These are phyloP conservation scores for Fulmarus glacialis DNA, from an alignment of 2,113 vertebrate genomes.

Conservation along the genomic window DNA sequence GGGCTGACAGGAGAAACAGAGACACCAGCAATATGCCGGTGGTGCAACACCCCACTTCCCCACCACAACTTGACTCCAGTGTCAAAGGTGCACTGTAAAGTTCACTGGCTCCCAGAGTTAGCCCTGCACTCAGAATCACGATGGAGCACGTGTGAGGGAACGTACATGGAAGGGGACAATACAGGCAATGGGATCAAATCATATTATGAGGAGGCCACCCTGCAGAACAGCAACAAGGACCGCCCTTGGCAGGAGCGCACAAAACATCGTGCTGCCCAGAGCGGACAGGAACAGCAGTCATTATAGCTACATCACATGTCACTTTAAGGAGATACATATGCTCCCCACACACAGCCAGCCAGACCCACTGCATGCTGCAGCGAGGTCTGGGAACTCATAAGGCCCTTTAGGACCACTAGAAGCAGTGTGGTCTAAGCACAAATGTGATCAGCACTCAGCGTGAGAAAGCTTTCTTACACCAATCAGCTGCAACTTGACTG, in stretches of 20 bases:
- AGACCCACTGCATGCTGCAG: neutral
- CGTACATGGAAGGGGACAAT: neutral
- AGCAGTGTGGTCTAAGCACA: neutral
- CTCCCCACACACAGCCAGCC: neutral
- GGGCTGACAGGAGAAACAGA: neutral
- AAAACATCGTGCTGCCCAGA: accelerated
- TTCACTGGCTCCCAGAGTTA: neutral
- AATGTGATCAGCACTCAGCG: neutral
- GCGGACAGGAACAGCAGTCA: neutral
- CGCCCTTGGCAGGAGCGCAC: neutral
- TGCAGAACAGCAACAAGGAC: neutral
- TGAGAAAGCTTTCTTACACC: neutral
- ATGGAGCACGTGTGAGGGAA: neutral
- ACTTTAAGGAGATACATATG: neutral
- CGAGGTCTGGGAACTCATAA: accelerated
- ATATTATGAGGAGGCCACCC: neutral
- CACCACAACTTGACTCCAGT: neutral
- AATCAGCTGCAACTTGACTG: neutral
- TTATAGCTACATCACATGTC: accelerated
- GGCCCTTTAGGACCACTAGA: neutral
- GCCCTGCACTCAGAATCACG: neutral
- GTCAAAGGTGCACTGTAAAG: neutral
- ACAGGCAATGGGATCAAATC: neutral
- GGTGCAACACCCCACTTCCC: neutral
- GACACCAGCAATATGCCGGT: too few species aligned